phyloP scores from a whole-genome alignment of 2,797 vertebrate genomes.

The Sus cebifrons region DNA sequence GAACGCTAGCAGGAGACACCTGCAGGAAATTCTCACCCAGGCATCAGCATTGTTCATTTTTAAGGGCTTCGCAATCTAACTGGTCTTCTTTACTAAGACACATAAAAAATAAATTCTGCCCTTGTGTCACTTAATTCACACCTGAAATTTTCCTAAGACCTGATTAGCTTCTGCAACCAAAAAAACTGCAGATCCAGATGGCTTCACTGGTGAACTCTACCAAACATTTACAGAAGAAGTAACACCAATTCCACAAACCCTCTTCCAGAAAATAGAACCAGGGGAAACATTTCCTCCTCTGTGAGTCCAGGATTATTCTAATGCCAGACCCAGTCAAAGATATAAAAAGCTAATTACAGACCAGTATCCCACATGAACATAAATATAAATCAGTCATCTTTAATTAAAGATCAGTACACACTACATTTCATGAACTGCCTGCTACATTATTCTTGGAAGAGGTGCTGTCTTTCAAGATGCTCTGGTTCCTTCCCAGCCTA shows the following conservation, averaged over 20 bases:
- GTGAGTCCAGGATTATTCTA: constrained; percentile 1
- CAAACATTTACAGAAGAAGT: constrained; percentile 41
- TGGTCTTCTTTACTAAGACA: neutral
- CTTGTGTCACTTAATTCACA: constrained; percentile 25
- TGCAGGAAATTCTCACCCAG: neutral
- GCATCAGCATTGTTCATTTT: neutral
- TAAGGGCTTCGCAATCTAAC: neutral
- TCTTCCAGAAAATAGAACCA: constrained; percentile 34
- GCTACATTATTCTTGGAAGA: neutral
- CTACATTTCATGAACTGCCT: neutral
- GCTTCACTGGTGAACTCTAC: constrained; percentile 41
- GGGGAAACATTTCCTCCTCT: neutral
- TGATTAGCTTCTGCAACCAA: constrained; percentile 16
- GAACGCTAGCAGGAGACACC: neutral
- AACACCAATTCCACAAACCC: neutral
- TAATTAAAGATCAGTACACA: neutral
- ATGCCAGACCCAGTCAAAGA: constrained; percentile 44
- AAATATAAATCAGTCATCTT: neutral
- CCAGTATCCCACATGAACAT: neutral
- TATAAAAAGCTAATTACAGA: constrained; percentile 55
- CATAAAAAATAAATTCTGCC: neutral
- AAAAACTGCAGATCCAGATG: neutral
- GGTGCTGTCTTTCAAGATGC: neutral
- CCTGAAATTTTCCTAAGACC: constrained; percentile 10
- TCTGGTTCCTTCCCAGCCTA: neutral